These are phyloP conservation scores for Corvus cornix DNA, from an alignment of 2,113 vertebrate genomes.

Conservation along the genomic window DNA sequence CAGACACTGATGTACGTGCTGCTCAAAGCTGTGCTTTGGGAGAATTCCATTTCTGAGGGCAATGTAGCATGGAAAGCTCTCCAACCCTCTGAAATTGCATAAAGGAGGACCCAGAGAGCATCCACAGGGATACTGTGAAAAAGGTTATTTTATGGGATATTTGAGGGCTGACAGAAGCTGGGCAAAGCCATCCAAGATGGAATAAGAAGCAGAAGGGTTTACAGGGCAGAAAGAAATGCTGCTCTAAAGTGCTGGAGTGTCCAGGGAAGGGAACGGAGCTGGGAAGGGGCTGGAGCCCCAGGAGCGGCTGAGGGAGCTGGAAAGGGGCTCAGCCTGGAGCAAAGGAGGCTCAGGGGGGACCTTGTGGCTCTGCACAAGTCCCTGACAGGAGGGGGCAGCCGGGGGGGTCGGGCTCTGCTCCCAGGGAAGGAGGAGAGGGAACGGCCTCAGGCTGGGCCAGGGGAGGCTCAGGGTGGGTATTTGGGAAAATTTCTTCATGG, in stretches of 20 bases:
- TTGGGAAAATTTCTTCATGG: not conserved
- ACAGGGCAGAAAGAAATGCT: not conserved
- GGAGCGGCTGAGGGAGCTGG: not conserved
- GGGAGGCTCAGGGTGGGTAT: rapidly evolving
- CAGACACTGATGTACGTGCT: constrained; percentile 26
- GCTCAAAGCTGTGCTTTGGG: constrained; percentile 29
- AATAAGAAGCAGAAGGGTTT: not conserved
- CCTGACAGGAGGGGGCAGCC: not conserved
- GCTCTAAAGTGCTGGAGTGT: not conserved
- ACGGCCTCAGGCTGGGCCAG: rapidly evolving
- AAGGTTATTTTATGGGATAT: not conserved
- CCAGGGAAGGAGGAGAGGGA: not conserved
- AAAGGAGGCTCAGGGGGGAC: not conserved
- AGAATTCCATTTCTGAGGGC: constrained; percentile 45
- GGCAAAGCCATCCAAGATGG: not conserved
- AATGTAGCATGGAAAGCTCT: constrained; percentile 57
- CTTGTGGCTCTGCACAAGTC: not conserved
- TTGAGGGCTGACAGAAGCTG: not conserved
- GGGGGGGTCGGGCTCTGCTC: not conserved
- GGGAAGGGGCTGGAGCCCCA: not conserved
- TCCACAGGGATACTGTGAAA: not conserved
- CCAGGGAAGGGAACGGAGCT: not conserved
- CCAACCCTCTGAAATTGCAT: constrained; percentile 7
- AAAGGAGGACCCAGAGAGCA: not conserved
- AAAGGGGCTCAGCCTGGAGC: not conserved